Base-by-base conservation (phyloP, 2,888 invertebrate genomes). In the Trachelus tabidus region DNA sequence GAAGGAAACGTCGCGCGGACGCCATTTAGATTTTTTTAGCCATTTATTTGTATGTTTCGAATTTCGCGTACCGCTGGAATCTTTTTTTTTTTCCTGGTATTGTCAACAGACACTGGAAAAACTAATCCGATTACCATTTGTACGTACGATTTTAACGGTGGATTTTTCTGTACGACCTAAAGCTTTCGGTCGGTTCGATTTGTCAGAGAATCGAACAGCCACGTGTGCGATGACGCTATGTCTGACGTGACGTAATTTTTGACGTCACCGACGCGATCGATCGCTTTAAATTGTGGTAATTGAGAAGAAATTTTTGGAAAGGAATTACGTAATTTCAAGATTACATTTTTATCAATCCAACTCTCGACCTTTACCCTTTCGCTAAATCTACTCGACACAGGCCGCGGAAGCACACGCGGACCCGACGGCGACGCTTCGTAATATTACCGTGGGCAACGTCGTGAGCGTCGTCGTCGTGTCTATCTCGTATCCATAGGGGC, bases 211-310 rank as follows among this genome's bases (percentile, higher is more conserved):
- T 56, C 40, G 23, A 56, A 56, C 23, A 23, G 23, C 15, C 40
- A 9, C 6, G 6, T 1, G 23, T 9, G 23, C 15, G 23, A 56
- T 23, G 40, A 15, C 15, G 1, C 4, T 40, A 12, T 15, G 0
- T 15, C 15, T 6, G 4, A 2, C 15, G 40, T 40, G 40, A 56
- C 15, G 15, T 56, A 23, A 56, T 23, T 23, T 6, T 0, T 9
- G 23, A 23, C 4, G 23, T 23, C 0, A 6, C 15, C 0, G 1
- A 4, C 2, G 0, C 2, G 4, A 23, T 56, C 40, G 40, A 0
- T 9, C 0, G 9, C 23, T 56, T 23, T 0, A 9, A 23, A 56
- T 56, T 9, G 1, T 56, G 6, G 9, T 23, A 40, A 40, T 40
- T 15, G 0, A 23, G 0, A 40, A 23, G 23, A 23, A 40, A 15